Evolutionary conservation across 2,113 vertebrate species (phyloP).

Genomic region (Etia nguti): DNA sequence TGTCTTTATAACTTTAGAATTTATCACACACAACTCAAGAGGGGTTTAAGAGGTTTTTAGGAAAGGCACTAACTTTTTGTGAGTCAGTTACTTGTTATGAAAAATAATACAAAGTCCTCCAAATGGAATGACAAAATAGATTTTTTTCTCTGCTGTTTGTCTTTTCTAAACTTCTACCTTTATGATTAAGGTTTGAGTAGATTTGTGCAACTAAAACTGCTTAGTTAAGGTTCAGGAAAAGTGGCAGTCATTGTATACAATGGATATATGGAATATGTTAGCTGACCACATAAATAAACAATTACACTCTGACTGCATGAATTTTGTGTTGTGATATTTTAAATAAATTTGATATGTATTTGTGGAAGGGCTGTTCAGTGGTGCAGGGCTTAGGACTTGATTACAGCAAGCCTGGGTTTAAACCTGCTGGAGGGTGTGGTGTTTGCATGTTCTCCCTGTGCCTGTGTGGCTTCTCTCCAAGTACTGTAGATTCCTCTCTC

Average conservation of each 20-base stretch:
- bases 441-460: background rate
- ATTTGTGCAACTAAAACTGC: rapidly evolving
- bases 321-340: background rate
- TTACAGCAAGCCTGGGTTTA: background rate
- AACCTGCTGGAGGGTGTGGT: rapidly evolving
- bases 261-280: background rate
- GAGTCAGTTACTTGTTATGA: background rate
- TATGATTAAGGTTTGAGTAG: background rate
- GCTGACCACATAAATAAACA: background rate
- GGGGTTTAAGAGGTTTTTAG: background rate
- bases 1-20: background rate
- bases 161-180: background rate
- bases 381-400: background rate
- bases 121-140: background rate
- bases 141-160: background rate
- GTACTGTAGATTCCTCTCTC: rapidly evolving
- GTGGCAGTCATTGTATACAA: rapidly evolving
- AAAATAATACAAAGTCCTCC: background rate
- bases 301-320: rapidly evolving
- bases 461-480: rapidly evolving
- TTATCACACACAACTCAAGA: background rate
- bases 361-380: background rate
- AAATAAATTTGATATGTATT: background rate
- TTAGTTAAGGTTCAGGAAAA: background rate
- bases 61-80: background rate